Evolutionary conservation across 2,888 invertebrate genomes (phyloP), one percentile per base, ranked within the genome.

Genomic region (Habrosyne pyritoides): DNA sequence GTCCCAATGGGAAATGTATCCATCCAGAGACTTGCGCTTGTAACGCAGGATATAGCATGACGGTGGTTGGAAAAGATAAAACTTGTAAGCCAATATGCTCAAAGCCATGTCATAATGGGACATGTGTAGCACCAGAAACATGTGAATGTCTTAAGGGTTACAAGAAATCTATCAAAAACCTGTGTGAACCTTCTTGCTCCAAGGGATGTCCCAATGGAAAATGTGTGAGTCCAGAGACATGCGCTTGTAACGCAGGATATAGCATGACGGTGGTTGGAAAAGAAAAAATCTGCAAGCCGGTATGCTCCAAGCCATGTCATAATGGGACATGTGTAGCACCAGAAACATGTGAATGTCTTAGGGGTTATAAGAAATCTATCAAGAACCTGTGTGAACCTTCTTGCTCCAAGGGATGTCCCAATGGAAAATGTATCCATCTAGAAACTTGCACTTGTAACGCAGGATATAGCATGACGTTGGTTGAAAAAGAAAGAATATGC

Each of bases 161-260:
- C 22, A 54, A 53, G 22, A 61, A 53, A 54, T 55, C 63, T 2
- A 55, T 28, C 4, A 51, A 22, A 1, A 64, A 64, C 28, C 0
- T 1, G 12, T 60, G 69, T 12, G 42, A 56, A 10, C 67, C 69
- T 0, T 55, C 59, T 50, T 70, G 65, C 51, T 59, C 57, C n/a
- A 33, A 52, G 14, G 60, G 65, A 2, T 65, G 71, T 10, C 28
- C 53, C 3, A 55, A 60, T 33, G 71, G 71, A 5, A 52, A 12
- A 1, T 73, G 73, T n/a, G 7, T 49, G 0, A 54, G 47, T 4
- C 71, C 73, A 1, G 67, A 67, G 10, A 55, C 46, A 0, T 73
- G 73, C 0, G 6, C 47, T 48, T 50, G 30, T 53, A 7, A 21
- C 24, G 4, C 36, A 30, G n/a, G 52, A 50, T 21, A 50, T 49